Evolutionary conservation across 2,888 invertebrate genomes (phyloP).

Genomic region (Nomada ruficornis): DNA sequence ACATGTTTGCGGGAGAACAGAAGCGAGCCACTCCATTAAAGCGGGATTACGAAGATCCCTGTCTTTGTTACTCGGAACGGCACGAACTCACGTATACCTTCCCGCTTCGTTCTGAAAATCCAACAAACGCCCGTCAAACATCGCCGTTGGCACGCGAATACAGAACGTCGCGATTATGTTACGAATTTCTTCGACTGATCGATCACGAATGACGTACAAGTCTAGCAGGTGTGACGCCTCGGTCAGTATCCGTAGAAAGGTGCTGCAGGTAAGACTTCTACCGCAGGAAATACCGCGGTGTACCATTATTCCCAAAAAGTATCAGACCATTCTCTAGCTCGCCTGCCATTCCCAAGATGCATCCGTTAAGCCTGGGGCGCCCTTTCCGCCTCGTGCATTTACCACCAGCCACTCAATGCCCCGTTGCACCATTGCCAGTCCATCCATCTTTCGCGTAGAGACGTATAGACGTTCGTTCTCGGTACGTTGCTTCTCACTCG

Average conservation of each 20-base stretch:
- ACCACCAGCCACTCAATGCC: conserved; percentile 58
- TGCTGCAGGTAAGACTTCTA: too few species aligned
- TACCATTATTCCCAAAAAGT: conserved; percentile 47
- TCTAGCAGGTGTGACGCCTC: background rate
- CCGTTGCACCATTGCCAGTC: conserved; percentile 43
- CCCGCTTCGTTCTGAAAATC: conserved; percentile 9
- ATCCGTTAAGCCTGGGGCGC: conserved; percentile 54
- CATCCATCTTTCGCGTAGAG: conserved; percentile 66
- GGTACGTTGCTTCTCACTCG: background rate
- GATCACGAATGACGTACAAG: too few species aligned
- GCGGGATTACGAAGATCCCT: conserved; percentile 35
- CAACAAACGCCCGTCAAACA: conserved; percentile 31
- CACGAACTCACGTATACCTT: conserved; percentile 29
- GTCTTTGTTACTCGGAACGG: conserved; percentile 19
- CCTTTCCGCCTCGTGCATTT: conserved; percentile 62
- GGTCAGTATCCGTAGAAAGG: background rate
- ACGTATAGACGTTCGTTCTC: conserved; percentile 55
- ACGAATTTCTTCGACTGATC: too few species aligned
- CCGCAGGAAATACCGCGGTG: conserved; percentile 21
- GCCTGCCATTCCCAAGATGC: conserved; percentile 60
- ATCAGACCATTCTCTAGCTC: conserved; percentile 57
- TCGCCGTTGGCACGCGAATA: background rate
- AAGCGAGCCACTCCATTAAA: conserved; percentile 32
- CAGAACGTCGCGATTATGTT: too few species aligned
- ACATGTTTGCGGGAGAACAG: conserved; percentile 27